Percentiles rank a stretch among this genome's conserved stretches.
phyloP scores from a whole-genome alignment of 2,888 invertebrate genomes.

The Archips xylosteana region DNA sequence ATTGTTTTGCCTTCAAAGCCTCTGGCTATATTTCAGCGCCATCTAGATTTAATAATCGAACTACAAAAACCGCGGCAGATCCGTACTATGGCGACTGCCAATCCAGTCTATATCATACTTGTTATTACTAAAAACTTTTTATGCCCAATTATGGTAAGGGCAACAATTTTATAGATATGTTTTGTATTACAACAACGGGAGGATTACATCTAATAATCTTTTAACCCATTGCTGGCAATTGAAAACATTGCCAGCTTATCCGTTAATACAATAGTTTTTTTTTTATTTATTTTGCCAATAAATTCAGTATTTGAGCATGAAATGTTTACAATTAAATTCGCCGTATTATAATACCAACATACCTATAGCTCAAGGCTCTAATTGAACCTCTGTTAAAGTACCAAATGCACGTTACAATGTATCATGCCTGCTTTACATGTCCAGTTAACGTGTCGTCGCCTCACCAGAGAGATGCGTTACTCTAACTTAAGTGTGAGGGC shows the following conservation, averaged over 20 bases:
- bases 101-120: too few species aligned
- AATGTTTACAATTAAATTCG: neutral
- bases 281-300: neutral
- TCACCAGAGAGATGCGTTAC: too few species aligned
- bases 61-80: too few species aligned
- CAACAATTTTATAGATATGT: slow-evolving; percentile 14
- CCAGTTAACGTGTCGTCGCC: too few species aligned
- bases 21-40: too few species aligned
- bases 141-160: slow-evolving; percentile 13
- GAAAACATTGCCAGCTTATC: neutral
- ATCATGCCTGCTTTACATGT: too few species aligned
- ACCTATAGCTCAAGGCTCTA: neutral
- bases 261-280: neutral
- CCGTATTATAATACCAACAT: slow-evolving; percentile 1
- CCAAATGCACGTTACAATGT: too few species aligned
- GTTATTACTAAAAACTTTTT: slow-evolving; percentile 12
- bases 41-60: too few species aligned
- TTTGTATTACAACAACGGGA: slow-evolving; percentile 17
- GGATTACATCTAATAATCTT: neutral
- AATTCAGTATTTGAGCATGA: slow-evolving; percentile 6
- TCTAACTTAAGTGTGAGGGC: too few species aligned
- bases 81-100: too few species aligned
- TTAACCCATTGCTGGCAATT: neutral
- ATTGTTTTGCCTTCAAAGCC: too few species aligned
- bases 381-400: neutral